Evolutionary conservation across 2,797 vertebrate species (phyloP), one percentile per base, ranked within the genome.

Genomic region (Syndactyla subalaris): DNA sequence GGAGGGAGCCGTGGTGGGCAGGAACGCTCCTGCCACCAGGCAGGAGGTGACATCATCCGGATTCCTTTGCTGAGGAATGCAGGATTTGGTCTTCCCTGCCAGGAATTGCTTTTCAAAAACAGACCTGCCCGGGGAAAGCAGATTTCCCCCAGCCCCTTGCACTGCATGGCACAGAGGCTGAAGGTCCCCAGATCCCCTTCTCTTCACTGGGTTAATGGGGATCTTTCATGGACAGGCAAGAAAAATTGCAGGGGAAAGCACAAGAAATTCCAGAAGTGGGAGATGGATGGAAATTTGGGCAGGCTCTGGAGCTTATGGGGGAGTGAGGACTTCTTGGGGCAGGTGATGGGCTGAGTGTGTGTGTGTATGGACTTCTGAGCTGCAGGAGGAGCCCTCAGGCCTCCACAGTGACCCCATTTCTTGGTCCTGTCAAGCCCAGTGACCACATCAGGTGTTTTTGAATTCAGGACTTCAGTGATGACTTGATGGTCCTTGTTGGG

Each of bases 31-130:
- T 87, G 89, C 80, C 89, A 62, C 76, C 0, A 3, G 72, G 84
- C 83, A 36, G 85, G 95, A 93, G 82, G 75, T 93, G 94, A 96
- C 94, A 95, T 96, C 93, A 94, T 18, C 63, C 49, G 5, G 48
- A 92, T 92, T 96, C 96, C 85, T 95, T 88, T 1, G 4, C 79
- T 43, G 51, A 93, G 67, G 92, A 94, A 95, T 95, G 93, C 72
- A 19, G 91, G 77, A 39, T 88, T 93, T 77, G 85, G 39, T 63
- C 46, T 87, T 76, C 59, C 67, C 52, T 74, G 85, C 88, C 94
- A n/a, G 54, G 36, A 78, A 92, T 63, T 46, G 75, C 68, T 75
- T 59, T 73, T 63, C 26, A 29, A 65, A 95, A 88, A 26, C 95
- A 87, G 83, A 46, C 54, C 79, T 85, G 78, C 88, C 90, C 81